phyloP scores from a whole-genome alignment of 2,113 vertebrate genomes.

The Pedionomus torquatus region DNA sequence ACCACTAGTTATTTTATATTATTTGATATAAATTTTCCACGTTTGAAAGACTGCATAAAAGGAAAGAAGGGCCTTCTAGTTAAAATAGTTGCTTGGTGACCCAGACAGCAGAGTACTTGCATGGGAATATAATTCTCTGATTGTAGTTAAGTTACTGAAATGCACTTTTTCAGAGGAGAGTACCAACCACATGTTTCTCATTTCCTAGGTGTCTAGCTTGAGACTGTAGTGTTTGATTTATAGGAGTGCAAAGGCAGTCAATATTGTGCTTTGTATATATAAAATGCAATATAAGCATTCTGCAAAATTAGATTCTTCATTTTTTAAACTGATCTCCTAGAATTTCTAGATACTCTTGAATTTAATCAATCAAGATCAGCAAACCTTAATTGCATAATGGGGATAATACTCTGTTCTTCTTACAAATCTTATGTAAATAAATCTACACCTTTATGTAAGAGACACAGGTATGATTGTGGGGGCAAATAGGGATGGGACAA shows the following conservation, averaged over 20 bases:
- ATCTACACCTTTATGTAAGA: background rate
- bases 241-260: background rate
- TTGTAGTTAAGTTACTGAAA: background rate
- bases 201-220: constrained; percentile 1
- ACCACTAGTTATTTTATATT: background rate
- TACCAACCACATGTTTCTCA: background rate
- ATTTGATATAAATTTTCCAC: background rate
- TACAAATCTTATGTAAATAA: background rate
- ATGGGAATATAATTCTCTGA: background rate
- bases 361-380: background rate
- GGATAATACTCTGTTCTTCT: background rate
- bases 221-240: background rate
- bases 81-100: background rate
- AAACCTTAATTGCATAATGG: background rate
- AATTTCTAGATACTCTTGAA: background rate
- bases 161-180: background rate
- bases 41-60: background rate
- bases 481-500: background rate
- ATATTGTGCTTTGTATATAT: background rate
- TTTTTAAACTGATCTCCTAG: background rate
- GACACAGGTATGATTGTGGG: background rate
- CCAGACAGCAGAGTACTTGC: background rate
- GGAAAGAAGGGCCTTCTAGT: background rate
- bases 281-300: background rate
- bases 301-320: background rate